These are phyloP conservation scores for Alligator sinensis DNA, from an alignment of 2,113 vertebrate genomes.

Conservation along the genomic window DNA sequence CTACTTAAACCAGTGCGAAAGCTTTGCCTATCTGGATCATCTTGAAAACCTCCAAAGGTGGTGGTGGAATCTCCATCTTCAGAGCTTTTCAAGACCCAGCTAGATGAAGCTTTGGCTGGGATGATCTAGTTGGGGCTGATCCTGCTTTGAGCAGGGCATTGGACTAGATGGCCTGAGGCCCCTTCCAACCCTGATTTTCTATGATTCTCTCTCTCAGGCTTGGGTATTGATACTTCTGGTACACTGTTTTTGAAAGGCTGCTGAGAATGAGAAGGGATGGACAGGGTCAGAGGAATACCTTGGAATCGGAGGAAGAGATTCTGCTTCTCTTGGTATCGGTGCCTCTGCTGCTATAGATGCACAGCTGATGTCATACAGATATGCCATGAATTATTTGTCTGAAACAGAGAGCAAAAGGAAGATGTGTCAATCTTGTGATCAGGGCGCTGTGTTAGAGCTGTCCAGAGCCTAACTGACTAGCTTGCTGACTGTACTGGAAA, in stretches of 20 bases:
- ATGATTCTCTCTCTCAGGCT: background rate
- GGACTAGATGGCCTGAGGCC: too few species aligned
- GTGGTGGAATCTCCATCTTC: too few species aligned
- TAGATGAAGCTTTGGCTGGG: too few species aligned
- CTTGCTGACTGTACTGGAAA: too few species aligned
- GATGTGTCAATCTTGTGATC: too few species aligned
- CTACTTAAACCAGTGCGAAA: background rate
- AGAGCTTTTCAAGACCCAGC: too few species aligned
- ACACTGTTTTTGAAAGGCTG: background rate
- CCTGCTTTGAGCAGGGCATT: too few species aligned
- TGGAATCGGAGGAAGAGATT: background rate
- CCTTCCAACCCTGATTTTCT: too few species aligned
- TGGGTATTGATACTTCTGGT: background rate
- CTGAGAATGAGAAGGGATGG: background rate
- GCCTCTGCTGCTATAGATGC: background rate
- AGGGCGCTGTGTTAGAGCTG: too few species aligned
- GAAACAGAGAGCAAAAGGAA: background rate
- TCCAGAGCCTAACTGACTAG: too few species aligned
- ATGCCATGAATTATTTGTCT: background rate
- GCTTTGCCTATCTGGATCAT: background rate
- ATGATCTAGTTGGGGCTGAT: too few species aligned
- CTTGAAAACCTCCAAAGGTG: too few species aligned
- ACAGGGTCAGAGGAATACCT: background rate
- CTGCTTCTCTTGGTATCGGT: background rate
- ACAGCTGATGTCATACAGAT: background rate